Conservation (phyloP, 2,113 vertebrate species). For the Neoarius graeffei region DNA sequence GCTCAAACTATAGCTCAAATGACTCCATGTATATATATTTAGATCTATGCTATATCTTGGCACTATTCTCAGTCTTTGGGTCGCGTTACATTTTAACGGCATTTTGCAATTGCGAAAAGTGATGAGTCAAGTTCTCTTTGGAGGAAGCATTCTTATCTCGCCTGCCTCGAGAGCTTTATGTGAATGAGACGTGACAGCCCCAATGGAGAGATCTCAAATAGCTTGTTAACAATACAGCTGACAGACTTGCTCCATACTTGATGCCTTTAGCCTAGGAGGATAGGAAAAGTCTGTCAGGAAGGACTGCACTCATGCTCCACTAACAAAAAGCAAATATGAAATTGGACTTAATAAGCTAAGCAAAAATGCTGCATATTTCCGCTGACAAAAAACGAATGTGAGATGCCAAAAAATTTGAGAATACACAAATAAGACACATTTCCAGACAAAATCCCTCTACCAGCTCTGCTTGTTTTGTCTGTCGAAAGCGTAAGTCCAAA, state of each 20-base stretch:
- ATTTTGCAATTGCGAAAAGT: constrained; percentile 28
- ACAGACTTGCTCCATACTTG: constrained; percentile 46
- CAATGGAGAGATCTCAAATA: constrained; percentile 43
- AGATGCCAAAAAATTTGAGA: background rate
- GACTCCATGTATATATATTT: background rate
- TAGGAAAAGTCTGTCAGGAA: constrained; percentile 5
- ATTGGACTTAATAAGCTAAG: constrained; percentile 4
- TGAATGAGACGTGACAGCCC: constrained; percentile 49
- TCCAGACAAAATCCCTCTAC: background rate
- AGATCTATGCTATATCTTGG: background rate
- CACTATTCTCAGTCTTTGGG: background rate
- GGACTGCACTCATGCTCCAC: background rate
- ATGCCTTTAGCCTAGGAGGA: constrained; percentile 14
- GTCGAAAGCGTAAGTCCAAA: background rate
- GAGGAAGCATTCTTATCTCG: constrained; percentile 35
- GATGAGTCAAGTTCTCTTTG: constrained; percentile 45
- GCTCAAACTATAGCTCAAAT: constrained; percentile 27
- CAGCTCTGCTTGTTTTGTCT: background rate
- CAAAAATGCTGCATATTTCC: background rate
- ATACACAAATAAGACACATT: background rate
- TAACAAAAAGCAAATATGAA: constrained; percentile 4
- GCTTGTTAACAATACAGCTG: constrained; percentile 44
- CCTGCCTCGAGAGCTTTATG: constrained; percentile 44
- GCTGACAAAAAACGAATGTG: background rate
- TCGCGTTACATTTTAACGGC: constrained; percentile 31